Evolutionary conservation across 92 coral and sea anemone species (phyloP).

Genomic region (Virgularia gustaviana): DNA sequence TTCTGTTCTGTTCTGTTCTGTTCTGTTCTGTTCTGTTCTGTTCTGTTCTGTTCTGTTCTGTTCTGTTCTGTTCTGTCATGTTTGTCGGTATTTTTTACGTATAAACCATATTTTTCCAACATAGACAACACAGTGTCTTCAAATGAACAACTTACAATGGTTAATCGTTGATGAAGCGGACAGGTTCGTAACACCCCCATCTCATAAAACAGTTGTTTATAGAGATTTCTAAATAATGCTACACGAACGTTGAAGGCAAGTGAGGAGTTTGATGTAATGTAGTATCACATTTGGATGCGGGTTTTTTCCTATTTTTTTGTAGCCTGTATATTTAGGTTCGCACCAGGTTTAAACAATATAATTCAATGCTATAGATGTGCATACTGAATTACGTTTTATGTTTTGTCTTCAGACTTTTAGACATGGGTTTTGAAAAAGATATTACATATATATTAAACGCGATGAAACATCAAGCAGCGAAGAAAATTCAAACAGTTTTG

Average conservation of each 20-base stretch:
- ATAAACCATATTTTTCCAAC: not conserved
- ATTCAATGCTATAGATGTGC: too few relatives aligned
- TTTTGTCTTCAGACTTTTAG: slow-evolving; percentile 84
- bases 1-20: too few relatives aligned
- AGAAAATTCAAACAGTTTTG: slow-evolving; percentile 70
- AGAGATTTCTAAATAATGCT: too few relatives aligned
- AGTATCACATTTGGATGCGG: too few relatives aligned
- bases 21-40: too few relatives aligned
- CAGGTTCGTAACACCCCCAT: slow-evolving; percentile 56
- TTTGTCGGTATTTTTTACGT: not conserved
- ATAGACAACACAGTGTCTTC: slow-evolving; percentile 76
- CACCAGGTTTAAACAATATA: too few relatives aligned
- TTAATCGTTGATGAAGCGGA: slow-evolving; percentile 92
- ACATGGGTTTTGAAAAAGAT: slow-evolving; percentile 91
- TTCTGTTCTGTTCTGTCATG: not conserved
- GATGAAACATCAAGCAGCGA: slow-evolving; percentile 57
- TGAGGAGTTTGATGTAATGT: too few relatives aligned
- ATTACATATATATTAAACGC: slow-evolving; percentile 69
- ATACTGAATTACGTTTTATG: too few relatives aligned
- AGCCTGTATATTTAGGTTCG: too few relatives aligned
- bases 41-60: too few relatives aligned
- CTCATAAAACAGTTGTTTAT: not conserved
- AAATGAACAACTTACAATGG: slow-evolving; percentile 65
- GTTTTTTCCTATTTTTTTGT: too few relatives aligned
- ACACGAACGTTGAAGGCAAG: too few relatives aligned